phyloP scores from a whole-genome alignment of 1,140 invertebrate species.

The Eurosta solidaginis region DNA sequence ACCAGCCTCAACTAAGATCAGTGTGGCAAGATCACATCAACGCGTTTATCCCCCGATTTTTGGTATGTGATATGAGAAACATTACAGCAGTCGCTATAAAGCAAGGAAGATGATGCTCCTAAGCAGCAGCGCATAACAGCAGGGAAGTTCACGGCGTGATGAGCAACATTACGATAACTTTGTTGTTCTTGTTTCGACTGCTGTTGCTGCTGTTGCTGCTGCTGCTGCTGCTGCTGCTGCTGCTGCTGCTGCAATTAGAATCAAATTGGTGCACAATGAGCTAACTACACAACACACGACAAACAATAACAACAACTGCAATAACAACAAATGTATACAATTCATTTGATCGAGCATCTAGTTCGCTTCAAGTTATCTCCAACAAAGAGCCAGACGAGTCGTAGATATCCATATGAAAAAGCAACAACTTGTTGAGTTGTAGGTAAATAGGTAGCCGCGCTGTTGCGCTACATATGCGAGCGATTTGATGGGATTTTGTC shows the following conservation, averaged over 20 bases:
- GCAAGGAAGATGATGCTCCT: neutral
- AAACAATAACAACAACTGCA: too few species aligned
- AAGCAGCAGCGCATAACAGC: neutral
- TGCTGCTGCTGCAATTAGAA: constrained; percentile 49
- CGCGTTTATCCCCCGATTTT: constrained; percentile 23
- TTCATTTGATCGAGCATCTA: neutral
- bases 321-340: too few species aligned
- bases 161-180: constrained; percentile 9
- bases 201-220: neutral
- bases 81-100: neutral
- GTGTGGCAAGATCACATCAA: constrained; percentile 28
- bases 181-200: neutral
- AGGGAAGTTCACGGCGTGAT: constrained; percentile 26
- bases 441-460: too few species aligned
- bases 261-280: constrained; percentile 46
- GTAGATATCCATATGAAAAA: neutral
- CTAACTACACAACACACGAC: constrained; percentile 21
- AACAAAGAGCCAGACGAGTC: neutral
- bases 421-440: neutral
- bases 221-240: neutral
- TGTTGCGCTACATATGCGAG: constrained; percentile 5
- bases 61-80: constrained; percentile 9
- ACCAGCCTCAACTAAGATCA: neutral
- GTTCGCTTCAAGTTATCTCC: neutral
- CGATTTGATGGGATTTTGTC: constrained; percentile 28